Base-by-base conservation (phyloP, 2,888 invertebrate species). In the Alcis repandata region DNA sequence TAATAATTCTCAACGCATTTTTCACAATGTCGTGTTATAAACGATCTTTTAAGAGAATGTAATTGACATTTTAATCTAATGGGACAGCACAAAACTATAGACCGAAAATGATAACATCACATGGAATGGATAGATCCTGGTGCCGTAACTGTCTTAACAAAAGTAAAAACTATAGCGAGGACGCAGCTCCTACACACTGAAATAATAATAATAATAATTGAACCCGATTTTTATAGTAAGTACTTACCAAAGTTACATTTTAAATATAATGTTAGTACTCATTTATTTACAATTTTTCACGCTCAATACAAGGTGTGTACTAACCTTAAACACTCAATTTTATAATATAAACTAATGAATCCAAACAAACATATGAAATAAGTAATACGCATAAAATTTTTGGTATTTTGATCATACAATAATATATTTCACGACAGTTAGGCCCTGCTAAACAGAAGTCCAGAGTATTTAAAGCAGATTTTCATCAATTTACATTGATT, bases 331-430 rank as follows among this genome's bases (percentile, higher is more conserved):
- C 85, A 85, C 78, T 80, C 79, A 80, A 77, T 72, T 71, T 68
- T 76, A 45, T 11, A 49, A 56, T 57, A 46, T 45, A 52, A 41
- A 56, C 51, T 56, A 69, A 58, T 60, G 62, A 71, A 63, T 60
- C 58, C 67, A 61, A 69, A 62, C 41, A 66, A 64, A 67, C 63
- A 65, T 64, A 66, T 52, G 60, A 60, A 59, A 66, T 66, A 65
- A 59, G 27, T 65, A 61, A 66, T 66, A 66, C 60, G 65, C 65
- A 53, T 57, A 36, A 57, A 83, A 77, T 87, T 86, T 87, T 88
- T 88, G 86, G 87, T 87, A 87, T 89, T 82, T 87, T 87, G 85
- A 83, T 88, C 87, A 87, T 86, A 80, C 77, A 80, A 79, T 77
- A 80, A 75, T 85, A 63, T 58, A 59, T 59, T 63, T 64, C 79